phyloP scores from a whole-genome alignment of 2,888 invertebrate genomes.

The Protodeltote pygarga region DNA sequence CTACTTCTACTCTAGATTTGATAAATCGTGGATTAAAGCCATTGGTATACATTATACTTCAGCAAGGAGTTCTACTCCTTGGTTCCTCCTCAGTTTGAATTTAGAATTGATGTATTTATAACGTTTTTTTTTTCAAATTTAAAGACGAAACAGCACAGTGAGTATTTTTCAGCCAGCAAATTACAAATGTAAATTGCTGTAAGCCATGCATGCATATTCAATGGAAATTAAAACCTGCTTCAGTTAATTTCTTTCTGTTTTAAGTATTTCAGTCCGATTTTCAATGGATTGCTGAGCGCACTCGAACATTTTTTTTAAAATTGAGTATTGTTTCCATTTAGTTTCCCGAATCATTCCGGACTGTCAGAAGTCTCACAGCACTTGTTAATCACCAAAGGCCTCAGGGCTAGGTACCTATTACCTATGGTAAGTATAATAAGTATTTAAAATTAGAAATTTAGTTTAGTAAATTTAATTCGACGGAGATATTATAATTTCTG shows the following conservation, averaged over 20 bases:
- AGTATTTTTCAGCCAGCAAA: conserved; percentile 5
- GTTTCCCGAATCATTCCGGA: not conserved
- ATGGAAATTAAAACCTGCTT: conserved; percentile 28
- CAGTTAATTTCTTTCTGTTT: conserved; percentile 35
- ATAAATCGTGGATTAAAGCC: too few relatives aligned
- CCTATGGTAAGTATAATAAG: too few relatives aligned
- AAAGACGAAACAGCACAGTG: not conserved
- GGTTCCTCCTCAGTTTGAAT: too few relatives aligned
- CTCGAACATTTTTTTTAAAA: not conserved
- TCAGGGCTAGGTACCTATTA: too few relatives aligned
- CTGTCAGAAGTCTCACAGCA: not conserved
- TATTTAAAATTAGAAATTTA: too few relatives aligned
- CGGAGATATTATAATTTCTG: too few relatives aligned
- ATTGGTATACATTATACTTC: too few relatives aligned
- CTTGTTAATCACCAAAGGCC: too few relatives aligned
- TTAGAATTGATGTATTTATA: too few relatives aligned
- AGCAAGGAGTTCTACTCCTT: too few relatives aligned
- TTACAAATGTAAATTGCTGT: conserved; percentile 39
- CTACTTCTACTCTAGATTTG: too few relatives aligned
- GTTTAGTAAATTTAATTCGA: too few relatives aligned
- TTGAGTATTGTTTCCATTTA: not conserved
- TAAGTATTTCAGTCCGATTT: conserved; percentile 16
- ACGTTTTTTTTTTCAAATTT: not conserved
- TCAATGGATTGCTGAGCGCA: conserved; percentile 13
- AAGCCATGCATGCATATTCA: conserved; percentile 34